Base-by-base conservation (phyloP, 2,113 vertebrate species). In the Phalacrocorax aristotelis region DNA sequence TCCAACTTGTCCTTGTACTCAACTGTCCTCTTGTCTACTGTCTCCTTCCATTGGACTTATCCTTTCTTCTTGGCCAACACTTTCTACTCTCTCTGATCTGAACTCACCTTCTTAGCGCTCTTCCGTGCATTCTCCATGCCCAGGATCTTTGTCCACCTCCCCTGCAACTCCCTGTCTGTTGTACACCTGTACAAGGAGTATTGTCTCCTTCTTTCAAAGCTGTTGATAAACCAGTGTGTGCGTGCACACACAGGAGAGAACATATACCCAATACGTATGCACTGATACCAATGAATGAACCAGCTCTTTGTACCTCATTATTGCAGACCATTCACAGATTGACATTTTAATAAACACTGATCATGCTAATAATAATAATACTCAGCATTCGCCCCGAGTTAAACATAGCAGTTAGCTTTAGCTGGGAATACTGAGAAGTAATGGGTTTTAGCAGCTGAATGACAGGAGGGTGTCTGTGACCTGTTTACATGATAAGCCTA, bases 401-500 rank as follows among this genome's bases (percentile, higher is more conserved):
- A 83, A 60, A 88, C 51, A 34, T 25, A 91, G 80, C 62, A 80
- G 44, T 38, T 66, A 58, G 76, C 71, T 92, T 95, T 87, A 90
- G 68, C 54, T 93, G 4, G 34, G 84, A 72, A n/a, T 88, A 38
- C 64, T 69, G 86, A 87, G 92, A 94, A 96, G 74, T 84, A 51
- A 74, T 83, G 78, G 40, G 21, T 64, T 83, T 94, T 94, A 76
- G 83, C 19, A 78, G 81, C 75, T 94, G 85, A 93, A 88, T 90
- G 90, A 80, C 94, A 95, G 84, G 21, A 82, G 64, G 34, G 60
- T 54, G 42, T 64, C 62, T 94, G 89, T 83, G 92, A 76, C 69
- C 64, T 90, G 83, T 87, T 96, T 82, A 93, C 57, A 51, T 1
- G 15, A 91, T 27, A 81, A 78, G 69, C 51, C 92, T 96, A 97